Conservation (phyloP, 2,888 invertebrate species). For the Lithosia quadra region DNA sequence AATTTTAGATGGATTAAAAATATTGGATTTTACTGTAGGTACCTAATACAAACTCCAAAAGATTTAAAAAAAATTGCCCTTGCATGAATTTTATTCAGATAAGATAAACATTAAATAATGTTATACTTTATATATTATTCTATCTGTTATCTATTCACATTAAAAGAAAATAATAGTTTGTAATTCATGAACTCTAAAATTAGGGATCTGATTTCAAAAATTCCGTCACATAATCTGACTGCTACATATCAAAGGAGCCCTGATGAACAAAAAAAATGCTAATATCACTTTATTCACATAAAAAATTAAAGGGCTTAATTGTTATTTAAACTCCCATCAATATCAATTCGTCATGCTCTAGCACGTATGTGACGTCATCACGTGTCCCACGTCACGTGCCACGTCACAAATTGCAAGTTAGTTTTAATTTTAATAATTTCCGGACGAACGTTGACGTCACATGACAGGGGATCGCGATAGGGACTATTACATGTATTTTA, state of each 20-base stretch:
- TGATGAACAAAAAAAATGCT: not conserved
- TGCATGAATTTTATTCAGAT: not conserved
- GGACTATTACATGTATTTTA: slow-evolving; percentile 3
- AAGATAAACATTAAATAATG: too few relatives aligned
- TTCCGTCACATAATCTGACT: too few relatives aligned
- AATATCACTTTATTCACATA: not conserved
- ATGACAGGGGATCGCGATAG: slow-evolving; percentile 29
- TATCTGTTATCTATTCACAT: too few relatives aligned
- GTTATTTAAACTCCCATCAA: slow-evolving; percentile 24
- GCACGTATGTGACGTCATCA: slow-evolving; percentile 22
- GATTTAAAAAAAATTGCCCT: not conserved
- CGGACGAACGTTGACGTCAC: slow-evolving; percentile 33
- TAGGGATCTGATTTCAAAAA: too few relatives aligned
- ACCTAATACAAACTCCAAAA: not conserved
- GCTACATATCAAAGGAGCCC: too few relatives aligned
- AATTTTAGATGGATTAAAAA: not conserved
- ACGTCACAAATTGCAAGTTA: slow-evolving; percentile 51
- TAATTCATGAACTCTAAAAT: too few relatives aligned
- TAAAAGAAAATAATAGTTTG: too few relatives aligned
- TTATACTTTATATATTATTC: too few relatives aligned
- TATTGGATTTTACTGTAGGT: not conserved
- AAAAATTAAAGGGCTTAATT: not conserved
- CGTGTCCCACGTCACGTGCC: slow-evolving; percentile 28
- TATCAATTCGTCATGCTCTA: slow-evolving; percentile 28
- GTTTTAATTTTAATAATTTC: slow-evolving; percentile 61